A percentile compares a stretch with the other conserved stretches of the same genome.
phyloP scores from a whole-genome alignment of 1,140 invertebrate genomes.

The Drosophila funebris region DNA sequence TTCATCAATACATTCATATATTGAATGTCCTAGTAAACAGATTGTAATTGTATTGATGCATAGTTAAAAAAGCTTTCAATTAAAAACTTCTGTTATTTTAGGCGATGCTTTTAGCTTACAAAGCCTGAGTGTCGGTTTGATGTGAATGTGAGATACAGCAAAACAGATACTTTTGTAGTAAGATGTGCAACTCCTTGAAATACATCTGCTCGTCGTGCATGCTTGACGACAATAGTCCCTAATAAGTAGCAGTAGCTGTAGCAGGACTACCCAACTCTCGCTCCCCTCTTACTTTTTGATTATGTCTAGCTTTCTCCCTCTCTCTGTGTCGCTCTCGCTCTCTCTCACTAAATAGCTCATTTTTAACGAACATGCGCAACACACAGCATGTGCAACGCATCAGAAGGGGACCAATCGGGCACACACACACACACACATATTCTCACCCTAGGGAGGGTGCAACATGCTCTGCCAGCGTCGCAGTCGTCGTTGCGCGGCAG shows the following conservation, averaged over 20 bases:
- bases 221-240: conserved; percentile 9
- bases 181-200: neutral
- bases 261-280: neutral
- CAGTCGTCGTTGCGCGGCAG: conserved; percentile 61
- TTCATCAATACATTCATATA: too few relatives aligned
- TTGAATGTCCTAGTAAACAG: too few relatives aligned
- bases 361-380: conserved; percentile 72
- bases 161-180: neutral
- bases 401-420: conserved; percentile 38
- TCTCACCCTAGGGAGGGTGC: conserved; percentile 50
- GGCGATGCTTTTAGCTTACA: neutral
- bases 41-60: neutral
- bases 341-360: conserved; percentile 54
- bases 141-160: conserved; percentile 3
- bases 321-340: conserved; percentile 21
- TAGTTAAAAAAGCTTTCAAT: neutral
- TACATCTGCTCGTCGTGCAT: neutral
- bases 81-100: neutral
- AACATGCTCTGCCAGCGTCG: conserved; percentile 35
- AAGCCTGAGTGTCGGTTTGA: neutral
- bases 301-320: neutral
- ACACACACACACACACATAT: conserved; percentile 29
- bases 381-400: conserved; percentile 52
- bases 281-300: neutral
- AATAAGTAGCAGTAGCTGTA: conserved; percentile 14